Evolutionary conservation across 2,888 invertebrate genomes (phyloP).

Genomic region (Torymus tubicola): DNA sequence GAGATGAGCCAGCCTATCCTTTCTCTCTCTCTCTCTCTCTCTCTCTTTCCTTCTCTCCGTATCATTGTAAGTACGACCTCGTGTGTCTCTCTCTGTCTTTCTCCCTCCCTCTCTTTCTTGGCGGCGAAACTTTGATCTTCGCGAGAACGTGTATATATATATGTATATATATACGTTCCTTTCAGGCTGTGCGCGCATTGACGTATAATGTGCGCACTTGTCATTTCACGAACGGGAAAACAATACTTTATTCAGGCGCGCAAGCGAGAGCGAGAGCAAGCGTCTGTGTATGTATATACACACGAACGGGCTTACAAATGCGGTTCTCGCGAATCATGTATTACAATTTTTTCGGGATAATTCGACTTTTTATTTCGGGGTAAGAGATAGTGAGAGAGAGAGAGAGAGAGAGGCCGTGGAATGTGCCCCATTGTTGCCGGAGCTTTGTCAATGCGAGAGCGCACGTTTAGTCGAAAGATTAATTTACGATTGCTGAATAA

Average conservation of each 20-base stretch:
- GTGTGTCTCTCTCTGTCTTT: slow-evolving; percentile 29
- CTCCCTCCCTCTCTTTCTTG: slow-evolving; percentile 19
- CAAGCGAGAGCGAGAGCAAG: background rate
- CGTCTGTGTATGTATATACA: no score
- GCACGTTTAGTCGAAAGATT: no score
- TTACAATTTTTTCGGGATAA: background rate
- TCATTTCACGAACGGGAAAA: slow-evolving; percentile 58
- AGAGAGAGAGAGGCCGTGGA: no score
- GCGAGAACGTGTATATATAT: background rate
- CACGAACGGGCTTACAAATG: slow-evolving; percentile 23
- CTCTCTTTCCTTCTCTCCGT: background rate
- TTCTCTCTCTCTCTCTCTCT: no score
- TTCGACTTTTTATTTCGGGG: background rate
- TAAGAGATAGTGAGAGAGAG: no score
- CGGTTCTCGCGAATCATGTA: slow-evolving; percentile 23
- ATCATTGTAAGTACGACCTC: slow-evolving; percentile 38
- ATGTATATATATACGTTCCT: slow-evolving; percentile 23
- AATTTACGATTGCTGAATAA: no score
- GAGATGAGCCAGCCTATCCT: no score
- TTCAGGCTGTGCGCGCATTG: slow-evolving; percentile 49
- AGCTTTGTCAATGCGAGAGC: no score
- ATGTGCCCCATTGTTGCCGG: no score
- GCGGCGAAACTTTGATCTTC: slow-evolving; percentile 63
- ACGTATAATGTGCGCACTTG: slow-evolving; percentile 54
- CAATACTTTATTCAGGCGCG: slow-evolving; percentile 51